These are phyloP conservation scores for Nasonia oneida DNA, from an alignment of 2,888 invertebrate species.

Conservation along the genomic window DNA sequence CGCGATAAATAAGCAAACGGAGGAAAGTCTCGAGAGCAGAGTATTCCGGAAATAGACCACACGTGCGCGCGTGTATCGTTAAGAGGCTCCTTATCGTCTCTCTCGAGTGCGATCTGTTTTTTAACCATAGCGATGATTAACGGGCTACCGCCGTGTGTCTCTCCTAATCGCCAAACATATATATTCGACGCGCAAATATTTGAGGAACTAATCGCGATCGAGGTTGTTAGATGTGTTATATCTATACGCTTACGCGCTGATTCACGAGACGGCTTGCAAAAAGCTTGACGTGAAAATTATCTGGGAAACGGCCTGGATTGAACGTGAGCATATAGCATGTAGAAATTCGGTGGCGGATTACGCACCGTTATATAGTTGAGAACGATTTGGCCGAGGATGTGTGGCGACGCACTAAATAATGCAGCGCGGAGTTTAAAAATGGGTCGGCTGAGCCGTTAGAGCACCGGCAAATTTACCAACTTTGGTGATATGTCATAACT, in stretches of 20 bases:
- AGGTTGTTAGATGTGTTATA: not conserved
- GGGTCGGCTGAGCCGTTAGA: not conserved
- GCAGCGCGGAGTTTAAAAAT: not conserved
- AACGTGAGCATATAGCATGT: not conserved
- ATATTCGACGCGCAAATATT: not conserved
- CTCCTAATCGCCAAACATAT: not conserved
- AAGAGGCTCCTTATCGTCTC: conserved; percentile 22
- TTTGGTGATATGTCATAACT: too few species aligned
- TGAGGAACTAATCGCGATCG: not conserved
- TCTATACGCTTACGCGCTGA: not conserved
- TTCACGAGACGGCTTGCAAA: not conserved
- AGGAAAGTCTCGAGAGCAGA: not conserved
- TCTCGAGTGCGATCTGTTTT: conserved; percentile 37
- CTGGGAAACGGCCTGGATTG: not conserved
- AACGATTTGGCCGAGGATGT: not conserved
- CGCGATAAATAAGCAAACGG: not conserved
- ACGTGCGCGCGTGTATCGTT: conserved; percentile 24
- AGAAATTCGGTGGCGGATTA: conserved; percentile 2
- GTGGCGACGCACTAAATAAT: not conserved
- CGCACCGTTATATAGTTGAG: not conserved
- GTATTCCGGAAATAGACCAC: conserved; percentile 30
- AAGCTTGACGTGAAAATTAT: not conserved
- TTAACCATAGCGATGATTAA: conserved; percentile 17
- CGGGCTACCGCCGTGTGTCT: not conserved
- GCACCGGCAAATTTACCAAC: not conserved